These are phyloP conservation scores for Tenthredo notha DNA, from an alignment of 2,888 invertebrate genomes.

Conservation along the genomic window DNA sequence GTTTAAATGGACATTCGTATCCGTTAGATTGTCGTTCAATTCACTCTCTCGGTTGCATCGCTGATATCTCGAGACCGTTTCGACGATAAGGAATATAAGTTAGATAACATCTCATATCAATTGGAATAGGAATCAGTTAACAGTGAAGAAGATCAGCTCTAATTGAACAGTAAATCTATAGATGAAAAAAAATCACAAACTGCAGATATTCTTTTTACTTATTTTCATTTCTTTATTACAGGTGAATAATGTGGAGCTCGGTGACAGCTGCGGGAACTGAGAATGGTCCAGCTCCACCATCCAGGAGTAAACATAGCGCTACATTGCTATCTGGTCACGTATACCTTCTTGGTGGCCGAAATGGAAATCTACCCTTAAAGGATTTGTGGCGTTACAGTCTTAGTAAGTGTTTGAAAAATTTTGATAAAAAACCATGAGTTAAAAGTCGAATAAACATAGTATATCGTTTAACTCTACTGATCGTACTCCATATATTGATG, in stretches of 20 bases:
- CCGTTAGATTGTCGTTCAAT: conserved; percentile 59
- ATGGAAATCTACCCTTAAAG: conserved; percentile 89
- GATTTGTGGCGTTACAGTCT: conserved; percentile 93
- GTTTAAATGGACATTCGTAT: conserved; percentile 58
- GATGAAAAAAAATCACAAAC: background rate
- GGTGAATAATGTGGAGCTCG: conserved; percentile 81
- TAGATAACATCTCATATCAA: background rate
- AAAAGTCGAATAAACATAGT: no score
- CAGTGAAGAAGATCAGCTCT: background rate
- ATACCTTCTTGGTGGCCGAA: conserved; percentile 91
- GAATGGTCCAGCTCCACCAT: conserved; percentile 82
- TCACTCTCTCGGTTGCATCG: conserved; percentile 36
- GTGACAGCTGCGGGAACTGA: conserved; percentile 80
- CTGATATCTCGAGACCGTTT: conserved; percentile 15
- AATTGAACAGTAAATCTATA: background rate
- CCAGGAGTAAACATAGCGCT: conserved; percentile 91
- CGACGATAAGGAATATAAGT: conserved; percentile 6
- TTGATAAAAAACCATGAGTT: background rate
- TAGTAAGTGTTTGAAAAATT: conserved; percentile 78
- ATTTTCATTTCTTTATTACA: conserved; percentile 56
- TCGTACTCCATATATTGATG: no score
- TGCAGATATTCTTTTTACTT: background rate
- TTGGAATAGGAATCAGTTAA: background rate
- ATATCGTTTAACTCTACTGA: no score
- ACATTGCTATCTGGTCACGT: conserved; percentile 88